Base-by-base conservation (phyloP, 2,113 vertebrate species). In the Sisor rabdophorus region DNA sequence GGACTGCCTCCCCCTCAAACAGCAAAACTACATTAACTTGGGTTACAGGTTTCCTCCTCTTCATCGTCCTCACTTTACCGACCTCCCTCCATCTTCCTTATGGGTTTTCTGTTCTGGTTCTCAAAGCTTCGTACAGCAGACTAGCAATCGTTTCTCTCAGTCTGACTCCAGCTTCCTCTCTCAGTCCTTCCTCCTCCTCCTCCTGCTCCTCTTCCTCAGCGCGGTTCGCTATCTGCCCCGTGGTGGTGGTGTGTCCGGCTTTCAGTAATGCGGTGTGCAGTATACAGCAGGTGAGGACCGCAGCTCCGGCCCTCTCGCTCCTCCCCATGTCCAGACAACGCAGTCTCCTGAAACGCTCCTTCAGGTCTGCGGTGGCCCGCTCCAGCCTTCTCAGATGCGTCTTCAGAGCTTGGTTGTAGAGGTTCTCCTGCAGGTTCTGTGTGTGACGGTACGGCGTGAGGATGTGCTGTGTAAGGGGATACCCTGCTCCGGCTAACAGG, bases 261-360 rank as follows among this genome's bases (percentile, higher is more conserved):
- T 87, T 83, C 74, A 90, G 26, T 64, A 90, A 85, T 32, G 87
- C 83, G 17, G 90, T 92, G 82, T 92, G 89, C 48, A 93, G 77
- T 52, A 91, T 80, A 47, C 92, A 93, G 58, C 87, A 85, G 0
- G 89, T 88, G 69, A 89, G 64, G n/a, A 89, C 90, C 4, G 89
- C 87, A 1, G 85, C 86, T 60, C 75, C 80, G 20, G 90, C 90
- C 75, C 87, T 85, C 6, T 88, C 85, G 2, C 80, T 86, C 78
- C 84, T 89, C 36, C 88, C 90, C 28, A 89, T 87, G 70, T 92
- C 90, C 78, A 91, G 77, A 70, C 87, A 89, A 8, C 28, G 40
- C 50, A 92, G 85, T 61, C 89, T 87, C 11, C 81, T 84, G 67
- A 92, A 91, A 19, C 88, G 79, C 52, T 86, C 73, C 75, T 80